Evolutionary conservation across 2,888 invertebrate genomes (phyloP), one percentile per base, ranked within the genome.

Genomic region (Drosophila tripunctata): DNA sequence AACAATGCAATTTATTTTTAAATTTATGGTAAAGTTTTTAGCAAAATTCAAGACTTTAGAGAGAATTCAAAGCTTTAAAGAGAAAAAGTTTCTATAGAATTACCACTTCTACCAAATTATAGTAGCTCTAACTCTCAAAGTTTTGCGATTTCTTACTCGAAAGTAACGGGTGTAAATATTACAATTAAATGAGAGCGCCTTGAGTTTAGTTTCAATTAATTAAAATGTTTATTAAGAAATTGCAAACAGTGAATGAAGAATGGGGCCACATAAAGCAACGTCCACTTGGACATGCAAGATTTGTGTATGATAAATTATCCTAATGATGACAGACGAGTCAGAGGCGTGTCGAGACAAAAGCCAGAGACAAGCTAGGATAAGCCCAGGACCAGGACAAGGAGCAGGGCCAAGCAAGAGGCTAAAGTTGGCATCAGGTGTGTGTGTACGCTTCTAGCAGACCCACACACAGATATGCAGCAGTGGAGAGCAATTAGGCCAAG

Each of bases 241-340:
- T 58, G 66, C 60, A 62, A 50, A 61, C 24, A 55, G 19, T 27
- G 30, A 35, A 21, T 24, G 58, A 44, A 44, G 17, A 65, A 52
- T 36, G 61, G 15, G 31, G 62, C 40, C 51, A 48, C 21, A 51
- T 15, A 27, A 45, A 38, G 14, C 31, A 63, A 50, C 52, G 22
- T 30, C 40, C 64, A 54, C 77, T 70, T 62, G 75, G 61, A 41
- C 68, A 63, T 52, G 62, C 63, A 48, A 71, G 85, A 81, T 87
- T 69, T 69, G 36, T 61, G 48, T 43, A 77, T 77, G 83, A 83
- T 88, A 81, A 88, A 87, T 88, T 70, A 87, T 75, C 69, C 85
- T 84, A 83, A 88, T 84, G 75, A 87, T 75, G 78, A 84, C 67
- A 75, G 78, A 72, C 77, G 76, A 69, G 62, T 61, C 75, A 31